Conservation (phyloP, 30 jellyfish, hydroid and myxozoan species). For the Rhopilema esculentum region DNA sequence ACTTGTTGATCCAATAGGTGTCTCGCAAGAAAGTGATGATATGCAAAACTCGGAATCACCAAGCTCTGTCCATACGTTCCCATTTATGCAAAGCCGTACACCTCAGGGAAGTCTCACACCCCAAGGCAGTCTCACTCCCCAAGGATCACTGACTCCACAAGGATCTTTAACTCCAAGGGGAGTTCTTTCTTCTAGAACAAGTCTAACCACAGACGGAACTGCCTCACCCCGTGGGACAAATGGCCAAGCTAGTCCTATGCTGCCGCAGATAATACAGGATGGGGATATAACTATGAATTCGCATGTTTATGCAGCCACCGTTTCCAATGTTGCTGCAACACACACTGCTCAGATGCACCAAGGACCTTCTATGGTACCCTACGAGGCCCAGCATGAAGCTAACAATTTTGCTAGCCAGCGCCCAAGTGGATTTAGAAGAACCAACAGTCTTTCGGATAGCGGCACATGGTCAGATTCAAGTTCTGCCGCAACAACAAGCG, state of each 20-base stretch:
- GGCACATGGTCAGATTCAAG: constrained; percentile 9
- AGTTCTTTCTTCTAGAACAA: neutral
- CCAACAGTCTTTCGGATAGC: neutral
- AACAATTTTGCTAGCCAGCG: neutral
- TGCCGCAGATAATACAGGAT: neutral
- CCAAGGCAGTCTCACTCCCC: constrained; percentile 24
- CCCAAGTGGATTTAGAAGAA: neutral
- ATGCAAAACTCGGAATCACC: constrained; percentile 10
- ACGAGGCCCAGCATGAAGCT: neutral
- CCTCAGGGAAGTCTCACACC: constrained; percentile 53
- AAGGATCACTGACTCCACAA: constrained; percentile 28
- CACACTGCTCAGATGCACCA: neutral
- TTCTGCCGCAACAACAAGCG: constrained; percentile 3
- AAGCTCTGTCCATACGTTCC: neutral
- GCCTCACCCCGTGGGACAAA: constrained; percentile 6
- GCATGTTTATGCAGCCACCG: too few species aligned
- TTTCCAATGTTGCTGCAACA: neutral
- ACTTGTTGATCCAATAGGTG: neutral
- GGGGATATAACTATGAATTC: neutral
- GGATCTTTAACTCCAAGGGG: constrained; percentile 32
- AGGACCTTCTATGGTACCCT: neutral
- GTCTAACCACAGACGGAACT: neutral
- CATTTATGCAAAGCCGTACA: constrained; percentile 19
- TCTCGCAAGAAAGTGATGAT: constrained; percentile 25
- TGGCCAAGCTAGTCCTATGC: constrained; percentile 4